Base-by-base conservation (phyloP, 2,888 invertebrate genomes). In the Melanargia galathea region DNA sequence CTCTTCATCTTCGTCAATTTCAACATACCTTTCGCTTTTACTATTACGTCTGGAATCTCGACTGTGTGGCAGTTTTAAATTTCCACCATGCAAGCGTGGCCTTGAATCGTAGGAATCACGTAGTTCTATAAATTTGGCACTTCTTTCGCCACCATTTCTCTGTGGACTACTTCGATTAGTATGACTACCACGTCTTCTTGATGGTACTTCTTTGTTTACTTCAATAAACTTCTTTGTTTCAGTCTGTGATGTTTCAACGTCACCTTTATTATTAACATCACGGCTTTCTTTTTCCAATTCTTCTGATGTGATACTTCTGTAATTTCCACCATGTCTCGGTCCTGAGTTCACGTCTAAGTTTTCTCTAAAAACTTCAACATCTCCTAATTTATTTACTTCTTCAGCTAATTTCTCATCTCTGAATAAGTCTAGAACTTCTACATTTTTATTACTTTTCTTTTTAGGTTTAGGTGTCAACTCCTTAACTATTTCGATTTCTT, bases 291-390 rank as follows among this genome's bases (percentile, higher is more conserved):
- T 71, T 10, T 71, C 48, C 18, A 68, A 52, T 55, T 73, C 70
- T 62, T 71, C 64, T 20, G 71, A 48, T 55, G 76, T 75, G 20
- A 81, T 79, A 65, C 75, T 80, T 76, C 82, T 81, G 62, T 91
- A 91, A 68, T 92, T 92, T 26, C 92, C 92, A 46, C 92, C 92
- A 72, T 91, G 91, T 69, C 77, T 83, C 7, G 88, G 90, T 4
- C 86, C 85, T 24, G 77, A 77, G 24, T 75, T 76, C 3, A 87
- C 65, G 67, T 88, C 80, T 57, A 89, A 71, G 59, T 82, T 78
- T 66, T 84, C 80, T 66, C 77, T 81, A 58, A 92, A 91, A 70
- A 92, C 76, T 80, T 92, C 92, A 13, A 92, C 86, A 51, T 84
- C 87, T 10, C 84, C 81, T 62, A 90, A 73, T 70, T 86, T 84